A percentile compares a stretch with the other conserved stretches of the same genome.
Evolutionary conservation across 2,888 invertebrate genomes (phyloP).

Genomic region (Sinhomidia bicolor): DNA sequence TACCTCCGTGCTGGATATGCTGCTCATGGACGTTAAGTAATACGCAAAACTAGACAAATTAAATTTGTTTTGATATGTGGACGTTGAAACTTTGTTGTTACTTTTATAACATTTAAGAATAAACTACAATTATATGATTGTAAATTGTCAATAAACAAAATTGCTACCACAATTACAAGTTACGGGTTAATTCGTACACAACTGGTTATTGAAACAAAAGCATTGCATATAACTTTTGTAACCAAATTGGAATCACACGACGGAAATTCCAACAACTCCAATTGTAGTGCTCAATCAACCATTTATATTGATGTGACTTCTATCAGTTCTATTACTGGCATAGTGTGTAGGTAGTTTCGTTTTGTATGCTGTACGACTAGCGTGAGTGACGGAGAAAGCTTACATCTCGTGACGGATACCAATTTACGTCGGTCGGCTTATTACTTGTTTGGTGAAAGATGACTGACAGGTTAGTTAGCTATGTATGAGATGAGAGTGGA

Average conservation of each 20-base stretch:
- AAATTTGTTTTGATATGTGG: not conserved
- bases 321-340: no score
- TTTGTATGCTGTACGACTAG: no score
- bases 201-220: not conserved
- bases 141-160: not conserved
- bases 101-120: not conserved
- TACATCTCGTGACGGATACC: not conserved
- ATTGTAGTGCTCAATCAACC: not conserved
- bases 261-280: not conserved
- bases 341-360: no score
- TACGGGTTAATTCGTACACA: no score
- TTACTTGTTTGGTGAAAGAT: not conserved
- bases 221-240: not conserved
- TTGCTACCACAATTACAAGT: not conserved
- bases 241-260: not conserved
- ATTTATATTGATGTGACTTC: not conserved
- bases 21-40: constrained; percentile 49
- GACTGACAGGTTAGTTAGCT: not conserved
- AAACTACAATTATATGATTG: not conserved
- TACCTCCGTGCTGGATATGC: constrained; percentile 69
- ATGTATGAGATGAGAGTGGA: not conserved
- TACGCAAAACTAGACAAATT: not conserved
- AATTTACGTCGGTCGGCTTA: not conserved
- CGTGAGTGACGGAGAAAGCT: no score
- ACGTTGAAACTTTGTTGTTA: not conserved